Evolutionary conservation across 1,140 invertebrate species (phyloP).

Genomic region (Rhagoletis zephyria): DNA sequence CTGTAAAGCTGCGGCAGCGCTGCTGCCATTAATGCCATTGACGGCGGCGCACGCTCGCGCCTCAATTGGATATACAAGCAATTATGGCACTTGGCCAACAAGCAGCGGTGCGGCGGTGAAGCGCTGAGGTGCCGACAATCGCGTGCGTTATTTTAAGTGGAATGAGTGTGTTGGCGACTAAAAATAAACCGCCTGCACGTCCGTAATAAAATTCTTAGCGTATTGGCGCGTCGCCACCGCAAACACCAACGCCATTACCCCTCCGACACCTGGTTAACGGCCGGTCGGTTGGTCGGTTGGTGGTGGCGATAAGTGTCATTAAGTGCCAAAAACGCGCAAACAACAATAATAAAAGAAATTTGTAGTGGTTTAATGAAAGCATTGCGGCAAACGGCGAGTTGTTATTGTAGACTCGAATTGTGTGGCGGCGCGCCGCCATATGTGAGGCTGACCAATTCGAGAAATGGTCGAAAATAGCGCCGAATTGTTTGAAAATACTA

Average conservation of each 20-base stretch:
- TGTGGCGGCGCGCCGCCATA: background rate
- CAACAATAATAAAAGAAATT: slow-evolving; percentile 33
- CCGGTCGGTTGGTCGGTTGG: background rate
- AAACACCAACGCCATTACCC: slow-evolving; percentile 46
- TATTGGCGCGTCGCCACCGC: slow-evolving; percentile 39
- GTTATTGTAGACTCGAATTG: background rate
- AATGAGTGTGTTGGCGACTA: slow-evolving; percentile 55
- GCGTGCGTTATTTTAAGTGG: slow-evolving; percentile 56
- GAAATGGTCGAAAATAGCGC: slow-evolving; percentile 50
- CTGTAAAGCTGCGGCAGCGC: slow-evolving; percentile 13
- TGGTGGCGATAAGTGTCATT: slow-evolving; percentile 31
- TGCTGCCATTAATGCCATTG: slow-evolving; percentile 30
- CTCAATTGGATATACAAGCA: slow-evolving; percentile 64
- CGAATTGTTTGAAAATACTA: background rate
- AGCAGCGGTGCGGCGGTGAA: background rate
- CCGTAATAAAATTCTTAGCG: slow-evolving; percentile 26
- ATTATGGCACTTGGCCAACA: slow-evolving; percentile 68
- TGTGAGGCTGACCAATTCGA: slow-evolving; percentile 36
- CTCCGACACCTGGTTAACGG: background rate
- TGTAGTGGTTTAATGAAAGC: slow-evolving; percentile 46
- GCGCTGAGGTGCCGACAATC: slow-evolving; percentile 35
- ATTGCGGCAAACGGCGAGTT: background rate
- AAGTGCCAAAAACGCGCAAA: slow-evolving; percentile 52
- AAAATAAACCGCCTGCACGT: slow-evolving; percentile 47
- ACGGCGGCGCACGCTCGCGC: slow-evolving; percentile 53